Base-by-base conservation (phyloP, 2,113 vertebrate genomes). In the Psittacus erithacus region DNA sequence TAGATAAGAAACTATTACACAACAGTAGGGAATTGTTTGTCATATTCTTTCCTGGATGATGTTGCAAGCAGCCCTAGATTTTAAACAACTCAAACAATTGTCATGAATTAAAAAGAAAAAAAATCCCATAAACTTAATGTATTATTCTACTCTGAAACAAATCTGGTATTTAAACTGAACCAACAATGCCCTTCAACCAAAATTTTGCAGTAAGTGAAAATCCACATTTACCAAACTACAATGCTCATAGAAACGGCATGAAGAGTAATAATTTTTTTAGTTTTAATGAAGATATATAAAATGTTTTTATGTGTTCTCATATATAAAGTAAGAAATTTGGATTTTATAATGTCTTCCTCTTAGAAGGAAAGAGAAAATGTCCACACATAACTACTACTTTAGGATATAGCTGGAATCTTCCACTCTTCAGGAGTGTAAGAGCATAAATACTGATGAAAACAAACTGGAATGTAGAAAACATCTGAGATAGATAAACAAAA, bases 81-180 rank as follows among this genome's bases (percentile, higher is more conserved):
- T 96, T 90, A 95, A 97, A 97, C 90, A 96, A 89, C 69, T 79
- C 75, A 84, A 95, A 96, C 46, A 97, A n/a, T 23, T n/a, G 53
- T 73, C 81, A 90, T 46, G 53, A 94, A 91, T 76, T 81, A 28
- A 82, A 88, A 86, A 90, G 25, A 43, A 90, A 89, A 89, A 89
- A 85, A 92, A 43, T 38, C 20, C 14, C 16, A 8, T 15, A 65
- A 68, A 93, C 41, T 47, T 95, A 80, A 95, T 7, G 11, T 31
- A 92, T 77, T 91, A 81, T 97, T 96, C 86, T 76, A 33, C 38
- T 35, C 39, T 39, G 73, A 22, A 68, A 94, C 73, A 97, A 81
- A 82, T 77, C 50, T 82, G 52, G 25, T 53, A 50, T 86, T 96
- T 96, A 78, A 86, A 84, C 31, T 33, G 67, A 60, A 84, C n/a